These are phyloP conservation scores for Miichthys miiuy DNA, from an alignment of 2,797 vertebrate genomes.

Conservation along the genomic window DNA sequence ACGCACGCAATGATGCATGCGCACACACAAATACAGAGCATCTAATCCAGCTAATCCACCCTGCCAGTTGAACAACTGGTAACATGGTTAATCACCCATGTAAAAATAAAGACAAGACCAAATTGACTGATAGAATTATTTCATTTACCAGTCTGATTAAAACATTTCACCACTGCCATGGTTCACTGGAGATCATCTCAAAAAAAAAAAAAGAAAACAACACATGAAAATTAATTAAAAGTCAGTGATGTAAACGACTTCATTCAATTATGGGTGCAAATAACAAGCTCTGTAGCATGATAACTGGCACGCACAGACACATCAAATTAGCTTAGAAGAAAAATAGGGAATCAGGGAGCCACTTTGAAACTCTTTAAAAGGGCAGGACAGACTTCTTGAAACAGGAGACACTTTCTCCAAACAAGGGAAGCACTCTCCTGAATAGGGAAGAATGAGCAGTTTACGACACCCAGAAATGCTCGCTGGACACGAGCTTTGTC, in stretches of 20 bases:
- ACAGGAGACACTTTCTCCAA: constrained; percentile 75
- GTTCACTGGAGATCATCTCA: constrained; percentile 73
- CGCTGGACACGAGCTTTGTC: constrained; percentile 70
- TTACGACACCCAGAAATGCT: constrained; percentile 64
- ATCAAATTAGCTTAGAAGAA: constrained; percentile 57
- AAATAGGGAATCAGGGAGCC: constrained; percentile 60
- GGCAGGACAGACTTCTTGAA: constrained; percentile 61
- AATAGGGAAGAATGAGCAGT: constrained; percentile 60
- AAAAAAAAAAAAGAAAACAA: constrained; percentile 55
- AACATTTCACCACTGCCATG: constrained; percentile 77
- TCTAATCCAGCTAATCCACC: constrained; percentile 80
- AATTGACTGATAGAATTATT: constrained; percentile 83
- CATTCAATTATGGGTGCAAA: constrained; percentile 79
- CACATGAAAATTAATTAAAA: constrained; percentile 81
- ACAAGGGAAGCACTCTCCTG: constrained; percentile 71
- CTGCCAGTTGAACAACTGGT: constrained; percentile 76
- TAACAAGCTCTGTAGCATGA: constrained; percentile 67
- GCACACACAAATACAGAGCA: constrained; percentile 58
- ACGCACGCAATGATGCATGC: constrained; percentile 31
- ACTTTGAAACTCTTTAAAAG: constrained; percentile 76
- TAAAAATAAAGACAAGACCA: constrained; percentile 81
- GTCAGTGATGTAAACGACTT: constrained; percentile 72
- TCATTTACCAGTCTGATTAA: constrained; percentile 81
- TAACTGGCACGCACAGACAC: constrained; percentile 60
- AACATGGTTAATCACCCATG: constrained; percentile 81